Evolutionary conservation across 2,113 vertebrate genomes (phyloP).

Genomic region (Myocastor coypus): DNA sequence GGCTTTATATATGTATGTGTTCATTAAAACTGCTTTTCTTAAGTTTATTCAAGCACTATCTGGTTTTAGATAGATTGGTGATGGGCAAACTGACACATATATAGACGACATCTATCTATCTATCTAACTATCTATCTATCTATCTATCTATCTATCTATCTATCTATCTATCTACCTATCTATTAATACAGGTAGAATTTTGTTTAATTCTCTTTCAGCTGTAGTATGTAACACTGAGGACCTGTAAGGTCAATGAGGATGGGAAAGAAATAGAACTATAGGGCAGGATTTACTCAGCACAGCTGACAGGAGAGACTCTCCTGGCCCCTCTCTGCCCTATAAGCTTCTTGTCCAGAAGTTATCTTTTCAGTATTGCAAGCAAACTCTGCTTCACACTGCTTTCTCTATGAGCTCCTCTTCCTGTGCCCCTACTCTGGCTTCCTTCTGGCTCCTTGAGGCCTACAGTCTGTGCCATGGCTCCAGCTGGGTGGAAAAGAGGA

Average conservation of each 20-base stretch:
- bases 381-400: not conserved
- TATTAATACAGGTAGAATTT: not conserved
- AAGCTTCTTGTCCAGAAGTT: not conserved
- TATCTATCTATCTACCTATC: no score
- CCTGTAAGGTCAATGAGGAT: not conserved
- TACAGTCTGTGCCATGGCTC: no score
- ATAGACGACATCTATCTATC: not conserved
- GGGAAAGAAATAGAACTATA: not conserved
- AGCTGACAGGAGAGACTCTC: not conserved
- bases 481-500: no score
- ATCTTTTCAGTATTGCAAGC: not conserved
- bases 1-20: not conserved
- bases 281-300: no score
- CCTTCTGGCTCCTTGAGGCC: no score
- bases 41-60: not conserved
- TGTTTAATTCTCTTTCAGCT: not conserved
- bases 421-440: not conserved
- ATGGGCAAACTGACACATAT: not conserved
- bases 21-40: not conserved
- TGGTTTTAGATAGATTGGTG: not conserved
- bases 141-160: no score
- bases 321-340: not conserved
- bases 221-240: not conserved
- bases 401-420: not conserved
- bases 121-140: no score